These are phyloP conservation scores for Bubalus kerabau DNA, from an alignment of 2,113 vertebrate species.

Conservation along the genomic window DNA sequence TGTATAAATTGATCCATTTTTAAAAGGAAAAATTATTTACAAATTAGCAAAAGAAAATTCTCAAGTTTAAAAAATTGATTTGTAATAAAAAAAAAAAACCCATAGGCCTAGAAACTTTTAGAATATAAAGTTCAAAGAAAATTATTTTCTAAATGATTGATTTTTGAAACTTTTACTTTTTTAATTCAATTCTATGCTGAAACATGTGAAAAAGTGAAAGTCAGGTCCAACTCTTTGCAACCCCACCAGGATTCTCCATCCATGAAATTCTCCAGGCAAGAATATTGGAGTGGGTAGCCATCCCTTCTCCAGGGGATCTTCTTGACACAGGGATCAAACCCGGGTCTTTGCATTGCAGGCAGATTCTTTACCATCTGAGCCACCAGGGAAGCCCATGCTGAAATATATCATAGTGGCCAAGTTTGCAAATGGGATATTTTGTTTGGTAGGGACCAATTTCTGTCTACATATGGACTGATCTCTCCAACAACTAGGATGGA, in stretches of 20 bases:
- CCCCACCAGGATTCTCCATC: not conserved
- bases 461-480: not conserved
- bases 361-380: not conserved
- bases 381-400: not conserved
- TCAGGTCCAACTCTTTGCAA: not conserved
- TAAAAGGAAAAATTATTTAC: not conserved
- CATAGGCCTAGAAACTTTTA: not conserved
- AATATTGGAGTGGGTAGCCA: not conserved
- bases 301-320: not conserved
- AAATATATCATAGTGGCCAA: not conserved
- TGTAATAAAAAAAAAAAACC: not conserved
- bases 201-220: not conserved
- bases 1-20: not conserved
- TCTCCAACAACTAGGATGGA: not conserved
- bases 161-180: not conserved
- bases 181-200: not conserved
- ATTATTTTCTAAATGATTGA: not conserved
- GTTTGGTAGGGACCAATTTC: not conserved
- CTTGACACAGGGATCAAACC: not conserved
- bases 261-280: not conserved
- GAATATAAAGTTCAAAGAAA: not conserved
- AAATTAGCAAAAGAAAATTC: not conserved
- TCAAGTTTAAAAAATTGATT: not conserved
- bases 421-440: not conserved
- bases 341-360: not conserved